Base-by-base conservation (phyloP, 2,888 invertebrate species). In the Callinectes sapidus region DNA sequence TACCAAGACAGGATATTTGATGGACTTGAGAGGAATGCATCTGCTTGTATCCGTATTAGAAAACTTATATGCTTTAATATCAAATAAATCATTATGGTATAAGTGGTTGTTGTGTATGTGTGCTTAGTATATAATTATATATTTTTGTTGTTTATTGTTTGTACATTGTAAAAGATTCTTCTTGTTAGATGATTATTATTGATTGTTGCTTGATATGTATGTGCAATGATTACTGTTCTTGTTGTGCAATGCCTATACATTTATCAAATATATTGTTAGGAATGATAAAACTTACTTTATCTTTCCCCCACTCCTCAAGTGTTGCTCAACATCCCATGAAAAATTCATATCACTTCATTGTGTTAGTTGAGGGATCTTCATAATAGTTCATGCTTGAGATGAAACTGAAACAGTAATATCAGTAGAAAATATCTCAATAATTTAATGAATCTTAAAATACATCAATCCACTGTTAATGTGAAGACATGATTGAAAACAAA, bases 401-500 rank as follows among this genome's bases (percentile, higher is more conserved):
- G 81, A 81, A 16, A 81, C 71, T 77, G 32, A 81, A 81, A 81
- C 81, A 81, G 81, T 81, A 35, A 35, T 35, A 81, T 81, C 81
- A 81, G 81, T 81, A 81, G 81, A 81, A 81, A 81, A 81, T 81
- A 81, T 81, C 81, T 81, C 81, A 81, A 81, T 81, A 81, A 81
- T 81, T 81, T 81, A 81, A 81, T 81, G 35, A 81, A 81, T 35
- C 81, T 81, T 81, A 81, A 81, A 81, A 81, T 81, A 81, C 81
- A 81, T 81, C 81, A 81, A 81, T 81, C 81, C 81, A 81, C 81
- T 81, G 81, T 35, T 35, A 35, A 81, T 81, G 18, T 81, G 81
- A 71, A 71, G 5, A 81, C 81, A 81, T 81, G 35, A 35, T 81
- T 81, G 81, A 35, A 81, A 35, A 81, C 28, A 28, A 81, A 13